Percentiles rank a stretch among this genome's conserved stretches.
These are phyloP conservation scores for Aricia agestis DNA, from an alignment of 1,140 invertebrate genomes.

Conservation along the genomic window DNA sequence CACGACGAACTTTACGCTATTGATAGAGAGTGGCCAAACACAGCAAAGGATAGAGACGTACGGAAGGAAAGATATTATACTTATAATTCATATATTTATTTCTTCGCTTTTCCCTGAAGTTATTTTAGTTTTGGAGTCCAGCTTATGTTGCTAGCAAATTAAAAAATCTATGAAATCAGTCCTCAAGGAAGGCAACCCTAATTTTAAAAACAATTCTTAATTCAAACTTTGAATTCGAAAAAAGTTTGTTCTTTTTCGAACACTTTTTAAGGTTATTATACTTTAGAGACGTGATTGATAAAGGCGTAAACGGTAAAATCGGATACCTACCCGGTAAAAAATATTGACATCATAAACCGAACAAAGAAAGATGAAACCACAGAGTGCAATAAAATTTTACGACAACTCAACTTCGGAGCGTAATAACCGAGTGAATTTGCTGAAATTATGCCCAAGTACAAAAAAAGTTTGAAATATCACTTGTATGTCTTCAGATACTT, in stretches of 20 bases:
- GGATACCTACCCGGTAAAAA: slow-evolving; percentile 2
- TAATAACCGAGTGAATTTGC: slow-evolving; percentile 49
- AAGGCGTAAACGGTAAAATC: background rate
- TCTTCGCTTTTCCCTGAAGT: no score
- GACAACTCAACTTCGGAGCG: slow-evolving; percentile 33
- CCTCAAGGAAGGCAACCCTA: no score
- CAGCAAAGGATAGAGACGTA: no score
- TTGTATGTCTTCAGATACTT: background rate
- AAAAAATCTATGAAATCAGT: no score
- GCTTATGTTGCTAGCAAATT: no score
- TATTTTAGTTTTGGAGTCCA: no score
- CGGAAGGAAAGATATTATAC: no score
- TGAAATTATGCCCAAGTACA: slow-evolving; percentile 49
- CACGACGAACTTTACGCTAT: no score
- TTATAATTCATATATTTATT: no score
- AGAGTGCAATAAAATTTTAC: slow-evolving; percentile 54
- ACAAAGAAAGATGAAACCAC: slow-evolving; percentile 35
- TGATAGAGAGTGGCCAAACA: no score
- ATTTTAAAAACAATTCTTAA: background rate
- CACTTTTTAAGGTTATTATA: background rate
- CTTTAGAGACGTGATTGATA: slow-evolving; percentile 13
- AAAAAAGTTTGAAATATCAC: slow-evolving; percentile 24
- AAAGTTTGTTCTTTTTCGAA: background rate
- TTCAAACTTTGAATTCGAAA: slow-evolving; percentile 3
- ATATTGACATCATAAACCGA: slow-evolving; percentile 5